Conservation (phyloP, 2,113 vertebrate species). For the Corvus hawaiiensis region DNA sequence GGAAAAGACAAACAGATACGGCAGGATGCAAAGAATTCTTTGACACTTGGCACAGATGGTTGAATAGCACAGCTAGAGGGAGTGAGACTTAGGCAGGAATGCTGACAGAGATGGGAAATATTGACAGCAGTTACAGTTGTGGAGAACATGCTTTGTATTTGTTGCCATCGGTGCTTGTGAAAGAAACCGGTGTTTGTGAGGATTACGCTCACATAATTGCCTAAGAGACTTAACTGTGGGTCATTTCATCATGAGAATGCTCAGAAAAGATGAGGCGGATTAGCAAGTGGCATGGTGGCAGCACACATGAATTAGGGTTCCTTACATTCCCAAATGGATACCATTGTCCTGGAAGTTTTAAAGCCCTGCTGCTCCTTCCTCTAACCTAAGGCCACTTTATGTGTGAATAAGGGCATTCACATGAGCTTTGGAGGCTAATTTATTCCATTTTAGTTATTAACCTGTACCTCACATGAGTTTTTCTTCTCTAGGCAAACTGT, state of each 20-base stretch:
- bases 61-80: neutral
- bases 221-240: neutral
- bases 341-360: neutral
- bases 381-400: neutral
- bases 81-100: neutral
- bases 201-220: neutral
- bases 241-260: neutral
- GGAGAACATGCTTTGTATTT: neutral
- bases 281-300: neutral
- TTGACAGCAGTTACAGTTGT: neutral
- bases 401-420: neutral
- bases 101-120: neutral
- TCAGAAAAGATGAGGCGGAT: neutral
- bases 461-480: neutral
- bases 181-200: neutral
- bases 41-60: neutral
- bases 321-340: neutral
- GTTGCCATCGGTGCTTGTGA: neutral
- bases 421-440: neutral
- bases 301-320: neutral
- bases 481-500: neutral
- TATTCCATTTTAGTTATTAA: neutral
- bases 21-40: neutral
- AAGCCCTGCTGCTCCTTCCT: neutral
- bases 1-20: accelerated